Base-by-base conservation (phyloP, 2,888 invertebrate genomes). In the Osmoderma eremita region DNA sequence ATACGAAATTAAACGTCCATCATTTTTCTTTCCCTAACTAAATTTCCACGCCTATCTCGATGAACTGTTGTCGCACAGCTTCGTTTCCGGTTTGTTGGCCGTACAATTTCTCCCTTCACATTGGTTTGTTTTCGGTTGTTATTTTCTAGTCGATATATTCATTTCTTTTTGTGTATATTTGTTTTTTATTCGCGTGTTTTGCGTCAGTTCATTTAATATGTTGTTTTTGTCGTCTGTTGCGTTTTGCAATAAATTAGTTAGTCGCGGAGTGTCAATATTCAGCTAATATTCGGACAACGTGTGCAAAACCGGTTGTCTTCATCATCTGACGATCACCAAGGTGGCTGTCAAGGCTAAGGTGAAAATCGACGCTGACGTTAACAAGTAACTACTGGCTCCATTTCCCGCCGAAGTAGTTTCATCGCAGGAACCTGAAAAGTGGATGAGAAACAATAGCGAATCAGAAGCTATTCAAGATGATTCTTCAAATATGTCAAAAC, bases 351-450 rank as follows among this genome's bases (percentile, higher is more conserved):
- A 22, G 20, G 58, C 50, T 12, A 67, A 50, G 64, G 53, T 42
- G 64, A 67, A 56, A 10, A 50, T 58, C 6, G 61, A 54, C 18
- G 63, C 56, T 15, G 67, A 56, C 15, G 67, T 67, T 15, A 67
- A 41, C 8, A 64, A n/a, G 39, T 51, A 58, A 30, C 42, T 67
- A 20, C 67, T 58, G 15, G 67, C 56, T 5, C 3, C 30, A 22
- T 64, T 39, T 15, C 50, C 39, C 13, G 45, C 53, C 12, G 62
- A 17, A 17, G 22, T 45, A 20, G 63, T 56, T 65, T 72, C 72
- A 24, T 71, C 72, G 54, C 72, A 72, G 30, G 71, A 69, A 65
- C 72, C 72, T 72, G 24, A 10, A 70, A 69, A 41, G 13, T 42
- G 4, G 17, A 42, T 6, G 4, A 42, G 36, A 36, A 36, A 36